These are phyloP conservation scores for Rotaria socialis DNA, from an alignment of 2,888 invertebrate genomes.

Conservation along the genomic window DNA sequence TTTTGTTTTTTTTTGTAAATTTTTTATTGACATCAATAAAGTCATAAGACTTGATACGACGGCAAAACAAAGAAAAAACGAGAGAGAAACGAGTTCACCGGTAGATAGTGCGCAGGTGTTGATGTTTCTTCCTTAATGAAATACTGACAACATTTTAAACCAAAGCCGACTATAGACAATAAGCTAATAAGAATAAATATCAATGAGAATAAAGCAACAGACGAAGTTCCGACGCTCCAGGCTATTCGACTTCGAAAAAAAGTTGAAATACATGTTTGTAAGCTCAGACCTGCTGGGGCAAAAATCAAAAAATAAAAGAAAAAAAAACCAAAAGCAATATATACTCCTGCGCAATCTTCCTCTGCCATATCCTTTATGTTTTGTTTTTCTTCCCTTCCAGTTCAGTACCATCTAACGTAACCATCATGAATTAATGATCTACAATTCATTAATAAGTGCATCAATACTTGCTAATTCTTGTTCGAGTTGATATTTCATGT, in stretches of 20 bases:
- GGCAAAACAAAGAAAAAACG: neutral
- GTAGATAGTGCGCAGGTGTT: neutral
- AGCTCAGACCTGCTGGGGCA: neutral
- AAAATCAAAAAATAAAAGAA: neutral
- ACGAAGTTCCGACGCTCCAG: neutral
- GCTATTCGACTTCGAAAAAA: neutral
- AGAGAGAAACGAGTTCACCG: conserved; percentile 20
- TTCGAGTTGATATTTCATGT: neutral
- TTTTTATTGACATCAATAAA: neutral
- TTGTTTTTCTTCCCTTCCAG: too few relatives aligned
- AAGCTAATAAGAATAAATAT: neutral
- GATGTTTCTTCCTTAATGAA: neutral
- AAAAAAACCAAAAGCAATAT: neutral
- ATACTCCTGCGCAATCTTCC: neutral
- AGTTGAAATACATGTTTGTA: neutral
- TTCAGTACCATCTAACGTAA: too few relatives aligned
- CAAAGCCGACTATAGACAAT: neutral
- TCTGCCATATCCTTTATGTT: too few relatives aligned
- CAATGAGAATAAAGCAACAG: neutral
- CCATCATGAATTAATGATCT: neutral
- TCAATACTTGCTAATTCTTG: conserved; percentile 16
- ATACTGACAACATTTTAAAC: neutral
- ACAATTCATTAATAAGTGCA: neutral
- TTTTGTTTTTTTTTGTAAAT: neutral
- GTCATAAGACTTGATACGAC: neutral